Base-by-base conservation (phyloP, 2,113 vertebrate genomes). In the Burhinus oedicnemus region DNA sequence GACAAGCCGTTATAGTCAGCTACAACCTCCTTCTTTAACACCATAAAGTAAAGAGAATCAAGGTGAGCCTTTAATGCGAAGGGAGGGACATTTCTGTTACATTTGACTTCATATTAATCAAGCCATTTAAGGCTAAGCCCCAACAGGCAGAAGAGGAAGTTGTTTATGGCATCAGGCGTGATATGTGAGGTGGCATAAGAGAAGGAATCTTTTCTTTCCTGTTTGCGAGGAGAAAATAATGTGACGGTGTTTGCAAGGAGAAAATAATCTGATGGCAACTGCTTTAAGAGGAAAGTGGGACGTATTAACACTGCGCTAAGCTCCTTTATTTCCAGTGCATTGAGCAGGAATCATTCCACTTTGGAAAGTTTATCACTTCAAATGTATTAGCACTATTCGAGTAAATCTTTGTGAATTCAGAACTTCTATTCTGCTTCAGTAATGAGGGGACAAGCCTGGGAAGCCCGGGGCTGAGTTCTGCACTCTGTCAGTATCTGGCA, bases 401-500 rank as follows among this genome's bases (percentile, higher is more conserved):
- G 81, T 42, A 93, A 93, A 77, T 89, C 57, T 94, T 80, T 83
- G 83, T 58, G 65, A 80, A 88, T 75, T 97, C 92, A 87, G 85
- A 83, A 27, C 91, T 66, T 94, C 89, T 71, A 87, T 76, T 96
- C 58, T 86, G 68, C 61, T 94, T 83, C 58, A 57, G 81, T 93
- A 96, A 98, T 87, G 96, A 97, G 80, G 23, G 16, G 44, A 80
- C 79, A 95, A 83, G 69, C 66, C 78, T 65, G 61, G 51, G 90
- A 95, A 96, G 95, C 94, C 94, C 15, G 76, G 22, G 92, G 92
- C 86, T 87, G 90, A 94, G 88, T 92, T 89, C 97, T 96, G 93
- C 89, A 97, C 91, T 93, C 96, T 96, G 93, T 97, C 97, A 97
- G 69, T 96, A 88, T 88, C 91, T 94, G 94, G 92, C 93, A 69